These are phyloP conservation scores for Microcebus ravelobensis DNA, from an alignment of 2,113 vertebrate species.

Conservation along the genomic window DNA sequence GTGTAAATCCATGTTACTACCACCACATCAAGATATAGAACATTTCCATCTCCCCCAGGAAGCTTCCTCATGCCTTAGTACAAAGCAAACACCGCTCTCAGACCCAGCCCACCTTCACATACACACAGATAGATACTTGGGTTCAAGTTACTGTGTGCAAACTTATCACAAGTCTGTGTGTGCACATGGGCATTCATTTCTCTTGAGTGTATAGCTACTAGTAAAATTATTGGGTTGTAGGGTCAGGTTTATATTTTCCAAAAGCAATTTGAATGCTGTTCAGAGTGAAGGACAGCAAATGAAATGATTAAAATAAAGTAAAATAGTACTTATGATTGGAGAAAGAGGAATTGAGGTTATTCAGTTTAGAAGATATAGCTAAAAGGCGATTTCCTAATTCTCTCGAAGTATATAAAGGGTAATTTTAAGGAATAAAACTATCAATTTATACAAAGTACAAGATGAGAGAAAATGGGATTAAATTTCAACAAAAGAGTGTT, in stretches of 20 bases:
- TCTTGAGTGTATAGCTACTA: not conserved
- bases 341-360: not conserved
- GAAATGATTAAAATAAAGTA: conserved; percentile 1
- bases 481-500: conserved; percentile 77
- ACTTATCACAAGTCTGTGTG: not conserved
- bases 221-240: not conserved
- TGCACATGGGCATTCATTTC: not conserved
- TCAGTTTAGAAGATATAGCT: not conserved
- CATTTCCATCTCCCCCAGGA: not conserved
- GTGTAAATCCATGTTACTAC: not conserved
- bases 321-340: not conserved
- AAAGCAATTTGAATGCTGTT: conserved; percentile 27
- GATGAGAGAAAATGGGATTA: conserved; percentile 78
- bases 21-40: not conserved
- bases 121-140: not conserved
- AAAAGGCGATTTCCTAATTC: conserved; percentile 72
- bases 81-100: not conserved
- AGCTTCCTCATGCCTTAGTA: not conserved
- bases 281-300: not conserved
- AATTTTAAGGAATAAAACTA: conserved; percentile 76
- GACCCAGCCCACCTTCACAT: not conserved
- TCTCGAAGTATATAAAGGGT: conserved; percentile 64
- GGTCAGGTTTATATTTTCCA: not conserved
- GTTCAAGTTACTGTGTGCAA: not conserved
- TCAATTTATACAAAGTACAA: conserved; percentile 71